Percentiles rank a stretch among this genome's conserved stretches.
These are phyloP conservation scores for Drosophila neocordata DNA, from an alignment of 1,140 invertebrate genomes.

Conservation along the genomic window DNA sequence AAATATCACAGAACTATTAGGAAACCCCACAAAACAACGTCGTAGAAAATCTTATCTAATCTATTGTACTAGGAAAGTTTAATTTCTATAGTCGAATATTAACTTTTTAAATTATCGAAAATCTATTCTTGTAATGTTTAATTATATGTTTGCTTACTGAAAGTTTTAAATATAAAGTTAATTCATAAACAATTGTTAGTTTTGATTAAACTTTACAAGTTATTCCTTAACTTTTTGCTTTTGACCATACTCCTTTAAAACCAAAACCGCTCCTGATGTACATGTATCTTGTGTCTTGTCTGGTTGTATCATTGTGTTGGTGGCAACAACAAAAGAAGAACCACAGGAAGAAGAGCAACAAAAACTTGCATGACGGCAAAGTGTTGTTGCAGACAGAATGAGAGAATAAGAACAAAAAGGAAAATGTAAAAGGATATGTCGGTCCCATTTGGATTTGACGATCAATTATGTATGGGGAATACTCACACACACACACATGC, in stretches of 20 bases:
- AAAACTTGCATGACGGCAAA: slow-evolving; percentile 42
- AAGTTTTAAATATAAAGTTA: too few species aligned
- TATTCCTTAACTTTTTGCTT: too few species aligned
- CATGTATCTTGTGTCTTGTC: slow-evolving; percentile 6
- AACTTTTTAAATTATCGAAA: too few species aligned
- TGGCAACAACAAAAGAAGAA: slow-evolving; percentile 13
- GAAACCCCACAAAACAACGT: too few species aligned
- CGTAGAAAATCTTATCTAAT: too few species aligned
- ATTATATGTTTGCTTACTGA: too few species aligned
- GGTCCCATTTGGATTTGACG: slow-evolving; percentile 28
- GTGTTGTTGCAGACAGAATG: slow-evolving; percentile 4
- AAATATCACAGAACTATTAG: too few species aligned
- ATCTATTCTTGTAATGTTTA: too few species aligned
- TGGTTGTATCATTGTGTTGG: slow-evolving; percentile 11
- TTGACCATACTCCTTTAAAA: not conserved
- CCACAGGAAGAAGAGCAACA: slow-evolving; percentile 11
- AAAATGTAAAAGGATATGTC: slow-evolving; percentile 35
- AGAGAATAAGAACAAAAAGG: slow-evolving; percentile 1
- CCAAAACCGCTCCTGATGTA: not conserved
- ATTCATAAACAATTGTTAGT: too few species aligned
- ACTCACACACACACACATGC: not conserved
- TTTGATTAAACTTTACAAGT: too few species aligned
- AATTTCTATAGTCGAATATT: too few species aligned
- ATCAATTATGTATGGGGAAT: slow-evolving; percentile 44
- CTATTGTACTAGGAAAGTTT: too few species aligned